These are phyloP conservation scores for Chelon auratus DNA, from an alignment of 2,797 vertebrate species.

Conservation along the genomic window DNA sequence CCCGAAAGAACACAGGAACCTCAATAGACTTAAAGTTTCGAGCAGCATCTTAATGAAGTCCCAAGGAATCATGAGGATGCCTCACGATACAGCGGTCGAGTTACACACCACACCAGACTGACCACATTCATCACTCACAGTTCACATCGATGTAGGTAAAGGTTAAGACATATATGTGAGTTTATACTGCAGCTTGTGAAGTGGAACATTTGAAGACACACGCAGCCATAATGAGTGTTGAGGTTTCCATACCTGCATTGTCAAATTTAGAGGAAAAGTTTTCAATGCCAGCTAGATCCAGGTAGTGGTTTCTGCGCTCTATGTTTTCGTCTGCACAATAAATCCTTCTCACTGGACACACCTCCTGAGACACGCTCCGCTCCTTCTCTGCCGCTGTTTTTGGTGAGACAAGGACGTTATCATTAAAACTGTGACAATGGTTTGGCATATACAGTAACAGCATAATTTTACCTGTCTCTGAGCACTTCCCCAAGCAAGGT, in stretches of 20 bases:
- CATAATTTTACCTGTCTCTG: slow-evolving; percentile 62
- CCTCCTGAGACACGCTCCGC: slow-evolving; percentile 41
- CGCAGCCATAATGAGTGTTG: neutral
- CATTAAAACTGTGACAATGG: neutral
- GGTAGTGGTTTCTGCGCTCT: slow-evolving; percentile 94
- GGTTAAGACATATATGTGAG: too few species aligned
- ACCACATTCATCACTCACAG: too few species aligned
- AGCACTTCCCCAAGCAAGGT: slow-evolving; percentile 61
- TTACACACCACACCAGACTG: too few species aligned
- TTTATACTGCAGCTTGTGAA: neutral
- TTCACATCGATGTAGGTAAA: too few species aligned
- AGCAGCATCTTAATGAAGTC: too few species aligned
- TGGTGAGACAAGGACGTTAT: neutral
- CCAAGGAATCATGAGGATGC: too few species aligned
- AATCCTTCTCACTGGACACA: slow-evolving; percentile 51
- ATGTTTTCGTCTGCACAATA: slow-evolving; percentile 91
- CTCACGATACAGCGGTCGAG: too few species aligned
- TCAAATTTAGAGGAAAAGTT: slow-evolving; percentile 91
- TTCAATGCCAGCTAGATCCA: slow-evolving; percentile 92
- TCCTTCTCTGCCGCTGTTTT: slow-evolving; percentile 39
- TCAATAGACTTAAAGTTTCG: too few species aligned
- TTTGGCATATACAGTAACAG: neutral
- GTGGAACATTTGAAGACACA: neutral
- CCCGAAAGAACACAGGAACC: too few species aligned
- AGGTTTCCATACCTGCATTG: slow-evolving; percentile 80